Conservation (phyloP, 2,797 vertebrate species). For the Lemur catta region DNA sequence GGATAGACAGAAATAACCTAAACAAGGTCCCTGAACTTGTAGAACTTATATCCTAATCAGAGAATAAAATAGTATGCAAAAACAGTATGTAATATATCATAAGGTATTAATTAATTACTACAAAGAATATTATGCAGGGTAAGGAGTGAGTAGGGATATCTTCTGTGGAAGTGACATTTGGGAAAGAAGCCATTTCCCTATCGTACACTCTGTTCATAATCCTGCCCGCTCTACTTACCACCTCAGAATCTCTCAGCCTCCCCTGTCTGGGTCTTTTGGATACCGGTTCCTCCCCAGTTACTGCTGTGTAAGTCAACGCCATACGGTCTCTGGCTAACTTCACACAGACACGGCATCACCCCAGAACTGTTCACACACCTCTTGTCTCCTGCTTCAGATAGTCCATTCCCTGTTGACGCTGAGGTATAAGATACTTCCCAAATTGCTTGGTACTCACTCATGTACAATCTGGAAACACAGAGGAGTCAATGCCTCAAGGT, state of each 20-base stretch:
- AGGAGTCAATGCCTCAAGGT: background rate
- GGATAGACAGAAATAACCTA: background rate
- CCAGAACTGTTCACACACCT: background rate
- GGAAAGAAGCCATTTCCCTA: background rate
- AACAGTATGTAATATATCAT: background rate
- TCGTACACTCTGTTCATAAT: no score
- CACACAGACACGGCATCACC: background rate
- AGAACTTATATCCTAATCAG: background rate
- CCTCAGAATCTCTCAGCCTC: background rate
- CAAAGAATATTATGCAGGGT: background rate
- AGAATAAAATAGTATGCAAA: background rate
- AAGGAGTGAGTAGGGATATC: background rate
- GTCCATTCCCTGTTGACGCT: background rate
- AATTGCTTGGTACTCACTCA: background rate
- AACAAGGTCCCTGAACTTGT: background rate
- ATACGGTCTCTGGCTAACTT: background rate
- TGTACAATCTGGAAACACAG: background rate
- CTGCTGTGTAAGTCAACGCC: background rate
- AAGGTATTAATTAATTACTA: background rate
- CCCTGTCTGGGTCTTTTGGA: background rate
- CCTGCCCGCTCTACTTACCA: background rate
- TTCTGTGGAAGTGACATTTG: background rate
- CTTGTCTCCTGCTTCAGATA: background rate
- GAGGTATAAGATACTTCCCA: background rate
- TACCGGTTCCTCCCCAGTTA: background rate